Percentiles rank a stretch among this genome's conserved stretches.
phyloP scores from a whole-genome alignment of 1,140 invertebrate species.

The Zaprionus ghesquierei region DNA sequence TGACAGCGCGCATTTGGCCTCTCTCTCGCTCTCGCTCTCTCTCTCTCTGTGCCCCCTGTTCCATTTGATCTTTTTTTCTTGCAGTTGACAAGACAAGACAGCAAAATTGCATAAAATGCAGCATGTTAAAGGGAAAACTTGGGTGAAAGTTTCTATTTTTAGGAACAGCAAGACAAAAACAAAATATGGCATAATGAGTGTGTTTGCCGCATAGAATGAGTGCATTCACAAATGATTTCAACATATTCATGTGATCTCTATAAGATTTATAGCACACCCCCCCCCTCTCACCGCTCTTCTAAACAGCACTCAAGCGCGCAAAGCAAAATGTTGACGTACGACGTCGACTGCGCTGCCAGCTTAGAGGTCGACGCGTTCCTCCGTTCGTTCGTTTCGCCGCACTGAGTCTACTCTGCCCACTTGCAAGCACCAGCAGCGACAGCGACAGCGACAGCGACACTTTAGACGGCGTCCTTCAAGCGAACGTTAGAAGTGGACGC shows the following conservation, averaged over 20 bases:
- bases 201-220: neutral
- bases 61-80: neutral
- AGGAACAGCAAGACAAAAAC: constrained; percentile 27
- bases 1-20: constrained; percentile 1
- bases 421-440: constrained; percentile 23
- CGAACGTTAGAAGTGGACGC: constrained; percentile 58
- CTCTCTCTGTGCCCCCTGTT: too few relatives aligned
- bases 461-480: constrained; percentile 66
- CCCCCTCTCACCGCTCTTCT: neutral
- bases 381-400: neutral
- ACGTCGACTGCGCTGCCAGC: constrained; percentile 30
- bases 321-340: constrained; percentile 41
- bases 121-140: constrained; percentile 1
- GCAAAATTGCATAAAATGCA: neutral
- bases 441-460: constrained; percentile 19
- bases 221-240: neutral
- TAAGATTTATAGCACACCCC: neutral
- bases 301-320: constrained; percentile 3
- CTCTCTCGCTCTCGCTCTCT: constrained; percentile 9
- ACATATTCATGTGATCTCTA: constrained; percentile 17
- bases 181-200: neutral
- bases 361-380: constrained; percentile 32
- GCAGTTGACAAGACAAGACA: constrained; percentile 2
- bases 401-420: neutral
- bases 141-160: constrained; percentile 11